Conservation (phyloP, 2,797 vertebrate genomes). For the Sparus aurata region DNA sequence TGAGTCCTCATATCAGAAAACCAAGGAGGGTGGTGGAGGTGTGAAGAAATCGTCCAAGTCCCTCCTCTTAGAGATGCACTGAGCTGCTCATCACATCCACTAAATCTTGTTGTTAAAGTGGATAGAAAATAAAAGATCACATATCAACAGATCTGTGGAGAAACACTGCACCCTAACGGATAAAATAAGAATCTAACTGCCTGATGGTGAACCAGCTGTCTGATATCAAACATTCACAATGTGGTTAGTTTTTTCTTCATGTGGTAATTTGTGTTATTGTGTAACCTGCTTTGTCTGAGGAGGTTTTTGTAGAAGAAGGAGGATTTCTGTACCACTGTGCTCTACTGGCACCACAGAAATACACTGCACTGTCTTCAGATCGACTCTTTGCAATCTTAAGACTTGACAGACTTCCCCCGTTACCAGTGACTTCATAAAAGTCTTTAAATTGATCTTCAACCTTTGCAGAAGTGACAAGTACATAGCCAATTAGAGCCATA, state of each 20-base stretch:
- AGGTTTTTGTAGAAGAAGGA: constrained; percentile 41
- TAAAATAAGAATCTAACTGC: constrained; percentile 26
- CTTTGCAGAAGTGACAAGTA: fast-evolving
- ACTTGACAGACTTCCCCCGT: constrained; percentile 18
- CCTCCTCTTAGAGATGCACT: no score
- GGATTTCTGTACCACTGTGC: constrained; percentile 53
- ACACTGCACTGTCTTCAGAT: constrained; percentile 28
- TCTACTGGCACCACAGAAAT: constrained; percentile 56
- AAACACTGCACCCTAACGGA: constrained; percentile 28
- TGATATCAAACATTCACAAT: not conserved
- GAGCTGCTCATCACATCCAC: no score
- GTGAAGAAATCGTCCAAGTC: no score
- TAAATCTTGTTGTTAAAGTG: no score
- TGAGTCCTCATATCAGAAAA: no score
- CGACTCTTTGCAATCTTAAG: constrained; percentile 33
- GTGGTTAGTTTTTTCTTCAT: constrained; percentile 31
- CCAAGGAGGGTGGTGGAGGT: no score
- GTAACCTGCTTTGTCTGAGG: not conserved
- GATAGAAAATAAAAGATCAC: no score
- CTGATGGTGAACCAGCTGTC: constrained; percentile 5
- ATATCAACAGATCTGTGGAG: not conserved
- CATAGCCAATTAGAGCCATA: constrained; percentile 43
- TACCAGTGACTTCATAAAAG: constrained; percentile 36
- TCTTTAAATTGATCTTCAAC: constrained; percentile 28
- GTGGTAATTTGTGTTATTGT: not conserved